phyloP scores from a whole-genome alignment of 2,888 invertebrate species.

The Xestia rhomboidea region DNA sequence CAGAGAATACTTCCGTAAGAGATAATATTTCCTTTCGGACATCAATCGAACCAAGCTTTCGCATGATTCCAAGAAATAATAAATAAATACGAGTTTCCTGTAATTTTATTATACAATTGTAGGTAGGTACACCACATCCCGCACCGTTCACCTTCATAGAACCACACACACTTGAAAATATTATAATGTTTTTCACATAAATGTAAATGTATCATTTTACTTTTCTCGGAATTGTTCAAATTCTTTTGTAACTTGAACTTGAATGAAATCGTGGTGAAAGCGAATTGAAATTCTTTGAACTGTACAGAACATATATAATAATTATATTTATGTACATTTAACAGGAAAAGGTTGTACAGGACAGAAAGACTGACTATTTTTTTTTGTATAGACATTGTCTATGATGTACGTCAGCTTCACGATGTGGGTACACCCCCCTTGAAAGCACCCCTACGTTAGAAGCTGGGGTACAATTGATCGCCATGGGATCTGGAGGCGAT shows the following conservation, averaged over 20 bases:
- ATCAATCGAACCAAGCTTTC: neutral
- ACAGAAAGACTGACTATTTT: no score
- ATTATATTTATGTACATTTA: constrained; percentile 2
- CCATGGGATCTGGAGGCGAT: no score
- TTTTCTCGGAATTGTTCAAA: neutral
- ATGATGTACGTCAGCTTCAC: no score
- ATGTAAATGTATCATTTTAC: neutral
- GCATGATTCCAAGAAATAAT: neutral
- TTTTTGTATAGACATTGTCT: no score
- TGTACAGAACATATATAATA: no score
- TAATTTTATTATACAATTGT: neutral
- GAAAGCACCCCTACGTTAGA: no score
- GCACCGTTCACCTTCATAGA: neutral
- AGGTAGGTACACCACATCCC: neutral
- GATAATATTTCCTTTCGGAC: neutral
- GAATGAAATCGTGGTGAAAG: neutral
- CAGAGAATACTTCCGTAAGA: neutral
- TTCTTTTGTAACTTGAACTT: neutral
- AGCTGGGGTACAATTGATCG: no score
- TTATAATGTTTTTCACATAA: neutral
- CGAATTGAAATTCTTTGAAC: neutral
- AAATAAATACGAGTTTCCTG: neutral
- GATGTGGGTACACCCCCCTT: no score
- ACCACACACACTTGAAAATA: neutral
- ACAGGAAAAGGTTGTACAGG: no score